Percentiles rank a stretch among this genome's conserved stretches.
These are phyloP conservation scores for Lucinisca nassula DNA, from an alignment of 2,888 invertebrate species.

Conservation along the genomic window DNA sequence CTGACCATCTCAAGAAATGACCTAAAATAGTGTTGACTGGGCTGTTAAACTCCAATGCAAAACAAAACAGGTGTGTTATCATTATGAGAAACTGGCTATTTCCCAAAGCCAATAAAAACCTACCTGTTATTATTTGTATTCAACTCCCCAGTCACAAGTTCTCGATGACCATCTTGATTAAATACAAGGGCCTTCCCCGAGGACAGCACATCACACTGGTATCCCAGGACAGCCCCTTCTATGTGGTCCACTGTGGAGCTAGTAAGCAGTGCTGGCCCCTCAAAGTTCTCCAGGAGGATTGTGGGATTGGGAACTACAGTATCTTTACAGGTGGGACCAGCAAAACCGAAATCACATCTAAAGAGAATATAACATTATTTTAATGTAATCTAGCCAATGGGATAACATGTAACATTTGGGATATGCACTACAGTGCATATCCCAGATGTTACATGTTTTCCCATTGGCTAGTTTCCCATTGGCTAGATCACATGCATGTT, in stretches of 20 bases:
- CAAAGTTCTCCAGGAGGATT: constrained; percentile 79
- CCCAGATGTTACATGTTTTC: no score
- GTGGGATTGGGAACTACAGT: constrained; percentile 76
- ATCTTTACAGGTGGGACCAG: constrained; percentile 83
- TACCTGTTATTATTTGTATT: constrained; percentile 86
- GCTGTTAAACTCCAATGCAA: no score
- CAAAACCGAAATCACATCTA: constrained; percentile 88
- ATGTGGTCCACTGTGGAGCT: constrained; percentile 75
- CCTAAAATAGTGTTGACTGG: no score
- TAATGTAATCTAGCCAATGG: background rate
- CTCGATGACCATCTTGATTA: constrained; percentile 82
- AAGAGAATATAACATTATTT: no score
- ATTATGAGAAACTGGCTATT: no score
- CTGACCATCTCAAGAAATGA: no score
- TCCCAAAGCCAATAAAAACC: no score
- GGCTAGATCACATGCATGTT: no score
- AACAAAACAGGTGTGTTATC: no score
- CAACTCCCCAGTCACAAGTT: constrained; percentile 84
- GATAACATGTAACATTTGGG: no score
- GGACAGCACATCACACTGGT: constrained; percentile 86
- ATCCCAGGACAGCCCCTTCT: constrained; percentile 83
- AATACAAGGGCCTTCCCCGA: constrained; percentile 87
- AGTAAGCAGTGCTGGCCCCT: constrained; percentile 69
- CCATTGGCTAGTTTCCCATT: background rate
- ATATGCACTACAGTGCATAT: no score